A percentile compares a stretch with the other conserved stretches of the same genome.
Evolutionary conservation across 2,888 invertebrate genomes (phyloP).

Genomic region (Sylvicola cinctus): DNA sequence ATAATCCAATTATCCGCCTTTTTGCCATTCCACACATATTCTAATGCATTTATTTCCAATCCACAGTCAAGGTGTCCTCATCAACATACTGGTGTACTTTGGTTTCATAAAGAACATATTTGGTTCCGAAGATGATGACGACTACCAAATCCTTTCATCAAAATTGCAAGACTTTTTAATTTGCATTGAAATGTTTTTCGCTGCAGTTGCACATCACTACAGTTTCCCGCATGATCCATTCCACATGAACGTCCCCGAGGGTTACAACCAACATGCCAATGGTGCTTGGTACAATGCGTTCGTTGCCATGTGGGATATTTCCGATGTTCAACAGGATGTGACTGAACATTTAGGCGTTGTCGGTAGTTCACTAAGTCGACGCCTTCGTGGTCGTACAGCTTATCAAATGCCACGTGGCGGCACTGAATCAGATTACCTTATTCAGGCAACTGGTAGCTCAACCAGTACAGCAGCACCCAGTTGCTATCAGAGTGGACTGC

Average conservation of each 20-base stretch:
- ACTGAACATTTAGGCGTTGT: constrained; percentile 85
- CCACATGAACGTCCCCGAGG: constrained; percentile 34
- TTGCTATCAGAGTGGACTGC: constrained; percentile 7
- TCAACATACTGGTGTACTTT: constrained; percentile 68
- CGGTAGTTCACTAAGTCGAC: constrained; percentile 53
- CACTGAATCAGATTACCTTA: constrained; percentile 26
- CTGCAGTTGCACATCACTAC: constrained; percentile 87
- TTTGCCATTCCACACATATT: constrained; percentile 1
- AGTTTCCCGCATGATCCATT: constrained; percentile 88
- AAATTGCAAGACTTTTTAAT: constrained; percentile 83
- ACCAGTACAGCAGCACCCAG: constrained; percentile 10
- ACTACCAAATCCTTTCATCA: constrained; percentile 54
- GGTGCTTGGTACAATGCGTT: constrained; percentile 54
- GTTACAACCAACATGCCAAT: constrained; percentile 25
- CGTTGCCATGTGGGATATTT: constrained; percentile 90
- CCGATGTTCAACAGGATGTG: constrained; percentile 82
- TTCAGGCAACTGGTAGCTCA: constrained; percentile 13
- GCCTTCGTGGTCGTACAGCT: constrained; percentile 54
- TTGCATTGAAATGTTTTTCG: constrained; percentile 95
- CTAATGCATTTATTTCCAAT: constrained; percentile 3
- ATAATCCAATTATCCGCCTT: constrained; percentile 25
- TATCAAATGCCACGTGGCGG: constrained; percentile 52
- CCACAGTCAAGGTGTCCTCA: constrained; percentile 75
- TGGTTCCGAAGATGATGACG: constrained; percentile 40
- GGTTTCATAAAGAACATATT: constrained; percentile 60